phyloP scores from a whole-genome alignment of 2,797 vertebrate species.

The Chanos chanos region DNA sequence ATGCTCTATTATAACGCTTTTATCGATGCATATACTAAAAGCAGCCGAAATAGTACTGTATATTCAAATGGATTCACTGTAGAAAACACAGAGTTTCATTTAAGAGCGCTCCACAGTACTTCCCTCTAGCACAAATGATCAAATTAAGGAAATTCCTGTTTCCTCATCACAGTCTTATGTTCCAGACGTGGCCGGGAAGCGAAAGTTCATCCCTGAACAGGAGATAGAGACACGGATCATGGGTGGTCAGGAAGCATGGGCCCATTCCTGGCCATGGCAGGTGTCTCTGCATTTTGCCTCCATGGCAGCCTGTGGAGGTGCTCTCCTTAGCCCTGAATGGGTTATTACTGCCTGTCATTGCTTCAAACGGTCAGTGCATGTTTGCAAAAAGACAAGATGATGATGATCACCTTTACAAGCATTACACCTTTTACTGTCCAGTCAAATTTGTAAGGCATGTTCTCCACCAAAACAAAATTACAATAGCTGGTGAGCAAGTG shows the following conservation, averaged over 20 bases:
- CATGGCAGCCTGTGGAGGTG: conserved; percentile 60
- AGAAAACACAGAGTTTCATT: too few species aligned
- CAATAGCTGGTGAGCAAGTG: too few species aligned
- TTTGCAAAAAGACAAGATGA: neutral
- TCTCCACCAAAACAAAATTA: too few species aligned
- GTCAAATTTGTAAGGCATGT: too few species aligned
- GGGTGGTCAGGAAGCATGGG: conserved; percentile 64
- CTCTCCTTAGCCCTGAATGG: conserved; percentile 58
- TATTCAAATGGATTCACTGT: too few species aligned
- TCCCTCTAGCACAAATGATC: too few species aligned
- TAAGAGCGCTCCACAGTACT: too few species aligned
- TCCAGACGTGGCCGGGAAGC: conserved; percentile 56
- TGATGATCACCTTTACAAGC: neutral
- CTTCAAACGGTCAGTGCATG: conserved; percentile 58
- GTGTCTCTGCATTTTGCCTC: conserved; percentile 48
- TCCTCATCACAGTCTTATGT: too few species aligned
- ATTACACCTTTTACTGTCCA: neutral
- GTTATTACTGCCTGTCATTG: conserved; percentile 66
- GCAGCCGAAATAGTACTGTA: too few species aligned
- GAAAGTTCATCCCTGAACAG: conserved; percentile 47
- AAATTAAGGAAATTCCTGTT: too few species aligned
- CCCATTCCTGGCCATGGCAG: conserved; percentile 73
- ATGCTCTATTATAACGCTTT: too few species aligned
- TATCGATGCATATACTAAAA: too few species aligned
- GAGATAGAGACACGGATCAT: conserved; percentile 55